These are phyloP conservation scores for Coilia nasus DNA, from an alignment of 2,797 vertebrate genomes.

Conservation along the genomic window DNA sequence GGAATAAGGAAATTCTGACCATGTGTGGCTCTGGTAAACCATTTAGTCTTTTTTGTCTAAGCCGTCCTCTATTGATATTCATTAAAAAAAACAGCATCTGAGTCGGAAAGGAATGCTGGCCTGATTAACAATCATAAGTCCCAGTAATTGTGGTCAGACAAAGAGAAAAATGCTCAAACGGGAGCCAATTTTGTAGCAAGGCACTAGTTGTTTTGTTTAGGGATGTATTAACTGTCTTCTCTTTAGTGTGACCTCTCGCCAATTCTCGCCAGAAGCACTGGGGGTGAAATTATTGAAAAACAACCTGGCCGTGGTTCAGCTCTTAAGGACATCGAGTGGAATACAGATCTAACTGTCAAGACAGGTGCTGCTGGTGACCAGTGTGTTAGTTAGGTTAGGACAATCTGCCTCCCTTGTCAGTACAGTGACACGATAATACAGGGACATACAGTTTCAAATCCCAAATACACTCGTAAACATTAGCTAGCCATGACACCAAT, in stretches of 20 bases:
- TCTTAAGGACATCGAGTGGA: neutral
- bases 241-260: neutral
- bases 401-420: neutral
- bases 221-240: neutral
- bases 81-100: neutral
- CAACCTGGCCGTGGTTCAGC: neutral
- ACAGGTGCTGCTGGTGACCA: neutral
- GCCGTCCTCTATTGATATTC: neutral
- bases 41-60: neutral
- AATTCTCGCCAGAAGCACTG: neutral
- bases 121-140: slow-evolving; percentile 33
- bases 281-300: neutral
- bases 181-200: slow-evolving; percentile 54
- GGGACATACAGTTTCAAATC: neutral
- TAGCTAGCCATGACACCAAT: neutral
- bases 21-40: neutral
- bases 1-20: neutral
- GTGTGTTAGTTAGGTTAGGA: neutral
- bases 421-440: neutral
- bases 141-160: neutral
- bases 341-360: neutral
- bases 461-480: neutral
- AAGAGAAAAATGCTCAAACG: neutral
- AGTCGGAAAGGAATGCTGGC: slow-evolving; percentile 32
- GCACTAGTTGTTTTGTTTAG: slow-evolving; percentile 62